phyloP scores from a whole-genome alignment of 2,797 vertebrate genomes.

The Eutrigla gurnardus region DNA sequence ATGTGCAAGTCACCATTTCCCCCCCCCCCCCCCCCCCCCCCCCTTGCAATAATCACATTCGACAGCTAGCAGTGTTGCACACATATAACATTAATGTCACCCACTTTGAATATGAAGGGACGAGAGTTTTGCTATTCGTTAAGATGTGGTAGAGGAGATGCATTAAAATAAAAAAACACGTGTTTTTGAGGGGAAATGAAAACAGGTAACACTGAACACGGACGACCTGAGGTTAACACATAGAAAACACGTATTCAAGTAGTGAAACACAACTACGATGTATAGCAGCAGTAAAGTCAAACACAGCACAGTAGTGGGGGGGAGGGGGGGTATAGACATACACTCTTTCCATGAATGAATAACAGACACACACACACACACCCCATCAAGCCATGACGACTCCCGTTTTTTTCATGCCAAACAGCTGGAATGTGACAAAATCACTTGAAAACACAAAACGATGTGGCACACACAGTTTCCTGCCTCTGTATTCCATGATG shows the following conservation, averaged over 20 bases:
- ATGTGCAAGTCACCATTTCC: conserved; percentile 70
- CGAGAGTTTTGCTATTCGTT: conserved; percentile 84
- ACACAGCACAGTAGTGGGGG: conserved; percentile 90
- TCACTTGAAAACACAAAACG: conserved; percentile 86
- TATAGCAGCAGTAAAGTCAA: conserved; percentile 95
- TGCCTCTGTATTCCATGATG: conserved; percentile 83
- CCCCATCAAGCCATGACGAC: conserved; percentile 86
- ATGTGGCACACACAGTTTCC: conserved; percentile 76
- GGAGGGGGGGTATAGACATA: conserved; percentile 67
- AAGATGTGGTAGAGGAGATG: conserved; percentile 85
- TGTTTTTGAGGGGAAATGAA: conserved; percentile 71
- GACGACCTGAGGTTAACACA: conserved; percentile 95
- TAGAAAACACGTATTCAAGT: conserved; percentile 98
- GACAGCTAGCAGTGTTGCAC: conserved; percentile 60
- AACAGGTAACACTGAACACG: conserved; percentile 88
- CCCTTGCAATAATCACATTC: conserved; percentile 55
- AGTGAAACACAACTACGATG: conserved; percentile 93
- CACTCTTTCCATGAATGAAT: conserved; percentile 81
- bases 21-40: conserved; percentile 16
- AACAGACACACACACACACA: conserved; percentile 69
- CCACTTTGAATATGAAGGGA: conserved; percentile 79
- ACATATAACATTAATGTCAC: conserved; percentile 48
- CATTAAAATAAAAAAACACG: conserved; percentile 86
- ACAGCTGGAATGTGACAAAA: conserved; percentile 98
- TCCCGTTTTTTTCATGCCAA: conserved; percentile 86